A percentile compares a stretch with the other conserved stretches of the same genome.
phyloP scores from a whole-genome alignment of 2,113 vertebrate species.

The Poeciliopsis prolifica region DNA sequence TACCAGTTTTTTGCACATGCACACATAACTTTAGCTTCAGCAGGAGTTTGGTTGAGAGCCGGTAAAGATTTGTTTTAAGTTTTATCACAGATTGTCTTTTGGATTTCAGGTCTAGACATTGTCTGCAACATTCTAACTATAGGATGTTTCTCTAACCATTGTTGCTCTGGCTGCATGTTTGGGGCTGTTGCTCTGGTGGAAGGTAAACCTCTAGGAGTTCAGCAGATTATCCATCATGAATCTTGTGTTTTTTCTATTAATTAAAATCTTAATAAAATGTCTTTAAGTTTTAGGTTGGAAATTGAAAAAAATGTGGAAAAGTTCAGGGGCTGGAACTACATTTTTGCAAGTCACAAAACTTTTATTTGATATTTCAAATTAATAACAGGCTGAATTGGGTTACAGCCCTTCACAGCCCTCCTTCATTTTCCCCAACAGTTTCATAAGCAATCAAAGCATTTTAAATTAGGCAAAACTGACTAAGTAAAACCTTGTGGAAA shows the following conservation, averaged over 20 bases:
- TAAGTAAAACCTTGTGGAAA: not conserved
- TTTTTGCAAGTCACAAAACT: not conserved
- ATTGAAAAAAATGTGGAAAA: not conserved
- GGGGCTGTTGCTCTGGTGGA: too few relatives aligned
- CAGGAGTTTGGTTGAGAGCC: not conserved
- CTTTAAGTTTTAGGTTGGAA: not conserved
- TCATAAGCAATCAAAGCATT: not conserved
- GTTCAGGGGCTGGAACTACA: not conserved
- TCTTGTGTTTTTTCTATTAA: too few relatives aligned
- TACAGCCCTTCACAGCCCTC: not conserved
- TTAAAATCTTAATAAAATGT: too few relatives aligned
- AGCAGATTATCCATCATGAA: too few relatives aligned
- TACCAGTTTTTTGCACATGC: conserved; percentile 17
- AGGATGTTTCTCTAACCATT: not conserved
- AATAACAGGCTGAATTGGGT: not conserved
- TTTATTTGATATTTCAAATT: not conserved
- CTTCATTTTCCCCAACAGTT: not conserved
- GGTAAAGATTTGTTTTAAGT: not conserved
- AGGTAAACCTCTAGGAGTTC: not conserved
- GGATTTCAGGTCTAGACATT: not conserved
- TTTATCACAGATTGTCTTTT: not conserved
- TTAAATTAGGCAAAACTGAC: not conserved
- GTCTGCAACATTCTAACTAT: not conserved
- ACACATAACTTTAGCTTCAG: not conserved
- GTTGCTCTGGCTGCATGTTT: not conserved